Percentiles rank a stretch among this genome's conserved stretches.
These are phyloP conservation scores for Nothoprocta perdicaria DNA, from an alignment of 2,113 vertebrate species.

Conservation along the genomic window DNA sequence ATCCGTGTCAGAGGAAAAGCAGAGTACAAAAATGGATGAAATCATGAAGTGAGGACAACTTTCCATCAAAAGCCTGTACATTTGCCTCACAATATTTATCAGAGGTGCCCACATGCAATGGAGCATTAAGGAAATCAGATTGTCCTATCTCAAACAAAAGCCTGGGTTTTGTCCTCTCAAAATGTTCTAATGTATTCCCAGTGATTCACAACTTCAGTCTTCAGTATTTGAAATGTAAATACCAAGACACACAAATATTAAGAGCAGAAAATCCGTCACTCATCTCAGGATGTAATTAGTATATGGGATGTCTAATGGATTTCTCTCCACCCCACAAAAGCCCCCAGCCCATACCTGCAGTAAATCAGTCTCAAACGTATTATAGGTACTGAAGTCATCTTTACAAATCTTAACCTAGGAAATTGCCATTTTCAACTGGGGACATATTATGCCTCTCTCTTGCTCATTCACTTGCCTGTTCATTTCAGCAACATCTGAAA, in stretches of 20 bases:
- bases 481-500: slow-evolving; percentile 54
- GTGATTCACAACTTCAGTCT: background rate
- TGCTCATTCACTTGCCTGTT: background rate
- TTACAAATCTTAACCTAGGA: background rate
- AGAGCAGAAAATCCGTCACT: background rate
- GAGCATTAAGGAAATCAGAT: background rate
- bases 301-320: background rate
- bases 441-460: background rate
- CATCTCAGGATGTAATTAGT: background rate
- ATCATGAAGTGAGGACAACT: background rate
- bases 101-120: background rate
- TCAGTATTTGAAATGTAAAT: background rate
- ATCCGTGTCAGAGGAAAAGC: background rate
- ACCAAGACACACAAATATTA: background rate
- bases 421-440: slow-evolving; percentile 45
- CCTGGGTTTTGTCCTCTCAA: background rate
- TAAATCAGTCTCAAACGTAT: background rate
- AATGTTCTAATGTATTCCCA: background rate
- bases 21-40: background rate
- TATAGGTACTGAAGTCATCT: background rate
- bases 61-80: background rate
- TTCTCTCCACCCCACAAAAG: rapidly evolving
- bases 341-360: background rate
- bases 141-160: background rate
- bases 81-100: background rate